A percentile compares a stretch with the other conserved stretches of the same genome.
Conservation (phyloP, 2,888 invertebrate genomes). For the Disparrhopalites patrizii region DNA sequence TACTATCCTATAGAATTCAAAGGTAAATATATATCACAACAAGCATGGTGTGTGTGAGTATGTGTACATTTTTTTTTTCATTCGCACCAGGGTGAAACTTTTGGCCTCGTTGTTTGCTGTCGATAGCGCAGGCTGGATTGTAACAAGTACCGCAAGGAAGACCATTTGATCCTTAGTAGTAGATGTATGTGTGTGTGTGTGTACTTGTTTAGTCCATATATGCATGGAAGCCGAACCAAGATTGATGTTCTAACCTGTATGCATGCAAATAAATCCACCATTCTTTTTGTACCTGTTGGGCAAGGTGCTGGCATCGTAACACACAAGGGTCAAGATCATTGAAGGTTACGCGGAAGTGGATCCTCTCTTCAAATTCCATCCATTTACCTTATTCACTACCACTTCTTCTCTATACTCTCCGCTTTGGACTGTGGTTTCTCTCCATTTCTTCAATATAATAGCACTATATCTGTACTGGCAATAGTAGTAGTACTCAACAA, state of each 20-base stretch:
- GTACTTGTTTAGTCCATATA: not conserved
- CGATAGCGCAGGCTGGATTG: slow-evolving; percentile 19
- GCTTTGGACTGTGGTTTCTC: slow-evolving; percentile 27
- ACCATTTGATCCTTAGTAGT: not conserved
- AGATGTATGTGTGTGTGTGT: not conserved
- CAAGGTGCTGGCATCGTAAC: slow-evolving; percentile 27
- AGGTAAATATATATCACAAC: too few relatives aligned
- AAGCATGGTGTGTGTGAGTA: too few relatives aligned
- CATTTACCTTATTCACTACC: too few relatives aligned
- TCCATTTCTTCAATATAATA: too few relatives aligned
- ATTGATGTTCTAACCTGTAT: slow-evolving; percentile 14
- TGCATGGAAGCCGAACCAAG: slow-evolving; percentile 1
- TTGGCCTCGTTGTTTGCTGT: slow-evolving; percentile 28
- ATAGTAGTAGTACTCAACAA: too few relatives aligned
- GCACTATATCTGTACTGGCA: too few relatives aligned
- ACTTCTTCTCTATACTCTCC: slow-evolving; percentile 6
- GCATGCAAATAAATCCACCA: slow-evolving; percentile 4
- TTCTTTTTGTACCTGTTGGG: slow-evolving; percentile 25
- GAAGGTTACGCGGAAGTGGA: slow-evolving; percentile 40
- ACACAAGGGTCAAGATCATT: slow-evolving; percentile 45
- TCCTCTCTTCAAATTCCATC: slow-evolving; percentile 5
- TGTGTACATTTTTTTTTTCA: too few relatives aligned
- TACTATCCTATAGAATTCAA: too few relatives aligned
- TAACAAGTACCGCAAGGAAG: slow-evolving; percentile 26
- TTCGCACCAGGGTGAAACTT: slow-evolving; percentile 19